Conservation (phyloP, 2,113 vertebrate species). For the Passer montanus region DNA sequence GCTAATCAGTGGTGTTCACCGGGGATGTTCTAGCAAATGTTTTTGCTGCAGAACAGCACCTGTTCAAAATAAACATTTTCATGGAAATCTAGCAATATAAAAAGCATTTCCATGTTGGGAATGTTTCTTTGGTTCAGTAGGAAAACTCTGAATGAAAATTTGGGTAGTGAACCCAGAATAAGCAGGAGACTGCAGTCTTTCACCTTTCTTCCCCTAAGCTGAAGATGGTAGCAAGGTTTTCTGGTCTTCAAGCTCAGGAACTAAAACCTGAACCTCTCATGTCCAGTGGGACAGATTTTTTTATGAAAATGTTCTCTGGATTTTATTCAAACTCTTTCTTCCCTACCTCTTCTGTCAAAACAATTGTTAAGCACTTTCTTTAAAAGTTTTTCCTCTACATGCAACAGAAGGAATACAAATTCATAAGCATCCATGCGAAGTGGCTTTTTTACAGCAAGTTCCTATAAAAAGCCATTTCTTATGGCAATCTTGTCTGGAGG, state of each 20-base stretch:
- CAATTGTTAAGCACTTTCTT: neutral
- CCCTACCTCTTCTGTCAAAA: neutral
- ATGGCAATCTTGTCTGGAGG: neutral
- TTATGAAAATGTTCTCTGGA: neutral
- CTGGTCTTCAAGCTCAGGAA: neutral
- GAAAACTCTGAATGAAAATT: neutral
- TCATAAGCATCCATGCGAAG: neutral
- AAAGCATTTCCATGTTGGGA: neutral
- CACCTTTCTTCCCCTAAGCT: accelerated
- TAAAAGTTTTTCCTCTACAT: neutral
- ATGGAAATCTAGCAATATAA: neutral
- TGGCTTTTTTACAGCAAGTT: neutral
- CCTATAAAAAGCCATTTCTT: neutral
- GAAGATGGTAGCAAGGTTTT: neutral
- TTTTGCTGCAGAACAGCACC: neutral
- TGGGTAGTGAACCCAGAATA: neutral
- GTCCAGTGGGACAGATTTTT: accelerated
- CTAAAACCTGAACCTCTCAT: neutral
- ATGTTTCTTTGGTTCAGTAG: neutral
- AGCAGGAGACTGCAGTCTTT: neutral
- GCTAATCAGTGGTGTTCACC: neutral
- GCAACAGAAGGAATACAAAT: neutral
- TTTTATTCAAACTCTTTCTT: neutral
- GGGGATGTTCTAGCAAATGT: neutral
- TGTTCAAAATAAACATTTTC: neutral